Conservation (phyloP, 2,797 vertebrate genomes). For the Malurus leucopterus region DNA sequence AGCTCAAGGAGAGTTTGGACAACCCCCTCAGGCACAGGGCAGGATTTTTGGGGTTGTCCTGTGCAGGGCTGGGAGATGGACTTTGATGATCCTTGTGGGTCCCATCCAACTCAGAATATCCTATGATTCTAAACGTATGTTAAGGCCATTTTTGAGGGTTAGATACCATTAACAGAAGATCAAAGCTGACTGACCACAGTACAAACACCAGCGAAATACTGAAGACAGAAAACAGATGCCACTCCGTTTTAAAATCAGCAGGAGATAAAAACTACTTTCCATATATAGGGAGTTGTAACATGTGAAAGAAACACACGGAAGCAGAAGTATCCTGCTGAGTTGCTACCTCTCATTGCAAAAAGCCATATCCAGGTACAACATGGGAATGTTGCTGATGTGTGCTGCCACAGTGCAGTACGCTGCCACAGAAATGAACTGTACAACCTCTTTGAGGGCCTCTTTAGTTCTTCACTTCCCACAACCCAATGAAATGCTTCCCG, state of each 20-base stretch:
- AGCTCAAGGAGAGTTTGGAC: neutral
- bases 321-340: neutral
- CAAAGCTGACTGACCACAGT: neutral
- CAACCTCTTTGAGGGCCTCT: neutral
- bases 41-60: too few species aligned
- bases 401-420: neutral
- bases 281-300: neutral
- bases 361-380: neutral
- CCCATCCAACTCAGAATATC: neutral
- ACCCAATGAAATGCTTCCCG: neutral
- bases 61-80: neutral
- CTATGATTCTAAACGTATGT: neutral
- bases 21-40: neutral
- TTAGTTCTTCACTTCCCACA: neutral
- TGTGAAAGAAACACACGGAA: neutral
- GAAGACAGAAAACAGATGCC: neutral
- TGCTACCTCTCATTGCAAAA: neutral
- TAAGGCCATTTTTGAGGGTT: neutral
- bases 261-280: neutral
- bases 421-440: neutral
- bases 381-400: neutral
- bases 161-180: neutral
- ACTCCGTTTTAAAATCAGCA: neutral
- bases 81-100: neutral
- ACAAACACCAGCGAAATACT: neutral